A percentile compares a stretch with the other conserved stretches of the same genome.
phyloP scores from a whole-genome alignment of 2,113 vertebrate genomes.

The Cryptomyrus ogoouensis region DNA sequence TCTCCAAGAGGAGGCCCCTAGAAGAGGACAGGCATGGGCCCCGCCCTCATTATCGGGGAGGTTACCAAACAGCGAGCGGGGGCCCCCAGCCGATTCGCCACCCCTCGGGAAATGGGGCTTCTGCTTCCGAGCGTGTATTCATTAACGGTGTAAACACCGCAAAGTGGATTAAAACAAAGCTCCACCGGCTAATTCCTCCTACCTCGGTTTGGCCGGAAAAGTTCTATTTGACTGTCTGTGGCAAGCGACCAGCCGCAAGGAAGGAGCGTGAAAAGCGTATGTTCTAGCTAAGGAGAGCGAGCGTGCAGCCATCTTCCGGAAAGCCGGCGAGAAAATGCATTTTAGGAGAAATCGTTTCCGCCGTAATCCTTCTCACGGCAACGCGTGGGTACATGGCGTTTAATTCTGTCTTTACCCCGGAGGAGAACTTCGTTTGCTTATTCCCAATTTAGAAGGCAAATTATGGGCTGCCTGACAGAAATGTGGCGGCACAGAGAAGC shows the following conservation, averaged over 20 bases:
- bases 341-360: not conserved
- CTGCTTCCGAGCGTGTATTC: not conserved
- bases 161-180: slow-evolving; percentile 7
- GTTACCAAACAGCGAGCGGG: not conserved
- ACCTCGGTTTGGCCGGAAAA: not conserved
- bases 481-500: not conserved
- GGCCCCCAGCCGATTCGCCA: not conserved
- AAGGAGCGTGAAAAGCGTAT: not conserved
- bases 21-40: not conserved
- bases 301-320: not conserved
- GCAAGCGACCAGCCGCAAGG: not conserved
- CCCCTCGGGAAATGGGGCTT: not conserved
- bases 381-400: not conserved
- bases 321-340: not conserved
- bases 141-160: not conserved
- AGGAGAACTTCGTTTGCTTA: not conserved
- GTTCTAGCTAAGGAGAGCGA: not conserved
- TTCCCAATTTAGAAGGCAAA: slow-evolving; percentile 7
- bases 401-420: slow-evolving; percentile 6
- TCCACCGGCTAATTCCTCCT: not conserved
- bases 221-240: not conserved
- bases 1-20: not conserved
- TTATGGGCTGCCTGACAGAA: not conserved
- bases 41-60: not conserved
- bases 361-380: not conserved